These are phyloP conservation scores for Apteryx owenii DNA, from an alignment of 2,113 vertebrate species.

Conservation along the genomic window DNA sequence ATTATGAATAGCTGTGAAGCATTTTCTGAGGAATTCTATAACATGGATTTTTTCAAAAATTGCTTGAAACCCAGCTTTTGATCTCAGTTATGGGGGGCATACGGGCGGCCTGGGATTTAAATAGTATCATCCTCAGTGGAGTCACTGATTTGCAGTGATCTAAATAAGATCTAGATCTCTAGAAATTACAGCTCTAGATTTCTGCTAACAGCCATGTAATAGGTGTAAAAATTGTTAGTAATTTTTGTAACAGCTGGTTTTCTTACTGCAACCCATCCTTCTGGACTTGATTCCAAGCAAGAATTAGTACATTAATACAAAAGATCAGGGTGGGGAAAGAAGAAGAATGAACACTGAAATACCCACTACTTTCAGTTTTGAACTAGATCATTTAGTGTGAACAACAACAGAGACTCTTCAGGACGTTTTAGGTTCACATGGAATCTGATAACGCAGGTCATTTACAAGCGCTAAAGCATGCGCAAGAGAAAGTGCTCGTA, in stretches of 20 bases:
- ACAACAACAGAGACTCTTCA: neutral
- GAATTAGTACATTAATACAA: neutral
- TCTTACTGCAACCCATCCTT: neutral
- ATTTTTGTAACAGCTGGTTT: neutral
- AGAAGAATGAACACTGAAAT: neutral
- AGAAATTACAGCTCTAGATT: neutral
- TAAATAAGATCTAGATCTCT: neutral
- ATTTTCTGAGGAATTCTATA: neutral
- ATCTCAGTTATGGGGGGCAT: neutral
- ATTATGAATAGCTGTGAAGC: neutral
- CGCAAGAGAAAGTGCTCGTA: neutral
- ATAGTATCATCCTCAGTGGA: neutral
- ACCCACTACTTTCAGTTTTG: neutral
- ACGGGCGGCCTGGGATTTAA: neutral
- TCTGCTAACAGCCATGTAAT: neutral
- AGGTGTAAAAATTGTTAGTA: neutral
- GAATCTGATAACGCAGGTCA: neutral
- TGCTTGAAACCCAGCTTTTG: neutral
- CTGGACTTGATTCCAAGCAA: neutral
- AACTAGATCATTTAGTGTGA: neutral
- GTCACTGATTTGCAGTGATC: neutral
- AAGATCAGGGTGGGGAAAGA: neutral
- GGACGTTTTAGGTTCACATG: neutral
- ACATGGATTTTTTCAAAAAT: neutral
- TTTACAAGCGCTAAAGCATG: neutral